Percentiles rank a stretch among this genome's conserved stretches.
Evolutionary conservation across 2,888 invertebrate genomes (phyloP).

Genomic region (Smittia sp.): DNA sequence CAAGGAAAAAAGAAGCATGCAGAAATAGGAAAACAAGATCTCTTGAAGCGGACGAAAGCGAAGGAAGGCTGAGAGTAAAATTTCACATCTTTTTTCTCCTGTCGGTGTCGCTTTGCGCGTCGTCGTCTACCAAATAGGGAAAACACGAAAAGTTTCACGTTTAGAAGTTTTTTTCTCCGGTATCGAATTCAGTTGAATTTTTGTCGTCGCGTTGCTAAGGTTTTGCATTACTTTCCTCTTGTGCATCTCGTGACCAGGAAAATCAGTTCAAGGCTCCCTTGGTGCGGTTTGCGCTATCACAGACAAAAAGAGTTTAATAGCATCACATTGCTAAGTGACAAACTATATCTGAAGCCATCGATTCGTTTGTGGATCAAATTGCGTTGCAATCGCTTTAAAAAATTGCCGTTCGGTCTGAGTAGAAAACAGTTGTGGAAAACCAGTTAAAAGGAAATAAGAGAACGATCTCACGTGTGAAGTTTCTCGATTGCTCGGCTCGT

Average conservation of each 20-base stretch:
- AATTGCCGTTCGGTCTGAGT: too few species aligned
- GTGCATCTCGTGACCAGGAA: slow-evolving; percentile 26
- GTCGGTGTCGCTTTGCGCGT: slow-evolving; percentile 15
- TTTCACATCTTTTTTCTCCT: slow-evolving; percentile 5
- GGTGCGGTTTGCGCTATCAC: not conserved
- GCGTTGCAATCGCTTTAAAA: not conserved
- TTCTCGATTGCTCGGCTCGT: not conserved
- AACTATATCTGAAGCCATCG: not conserved
- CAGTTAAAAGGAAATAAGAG: not conserved
- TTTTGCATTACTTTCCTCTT: slow-evolving; percentile 35
- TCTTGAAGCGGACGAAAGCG: not conserved
- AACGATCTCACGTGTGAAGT: not conserved
- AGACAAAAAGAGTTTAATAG: slow-evolving; percentile 1
- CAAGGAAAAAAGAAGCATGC: slow-evolving; percentile 17
- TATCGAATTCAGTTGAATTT: slow-evolving; percentile 55
- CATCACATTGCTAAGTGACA: not conserved
- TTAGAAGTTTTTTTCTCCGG: slow-evolving; percentile 38
- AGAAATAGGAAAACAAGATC: slow-evolving; percentile 32
- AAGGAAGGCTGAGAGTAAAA: not conserved
- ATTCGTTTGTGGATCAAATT: not conserved
- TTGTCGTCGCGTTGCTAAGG: slow-evolving; percentile 54
- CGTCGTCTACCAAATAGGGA: slow-evolving; percentile 4
- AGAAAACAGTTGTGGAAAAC: not conserved
- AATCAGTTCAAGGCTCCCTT: not conserved
- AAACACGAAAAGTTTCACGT: slow-evolving; percentile 33